Conservation (phyloP, 2,113 vertebrate genomes). For the Ahaetulla prasina region DNA sequence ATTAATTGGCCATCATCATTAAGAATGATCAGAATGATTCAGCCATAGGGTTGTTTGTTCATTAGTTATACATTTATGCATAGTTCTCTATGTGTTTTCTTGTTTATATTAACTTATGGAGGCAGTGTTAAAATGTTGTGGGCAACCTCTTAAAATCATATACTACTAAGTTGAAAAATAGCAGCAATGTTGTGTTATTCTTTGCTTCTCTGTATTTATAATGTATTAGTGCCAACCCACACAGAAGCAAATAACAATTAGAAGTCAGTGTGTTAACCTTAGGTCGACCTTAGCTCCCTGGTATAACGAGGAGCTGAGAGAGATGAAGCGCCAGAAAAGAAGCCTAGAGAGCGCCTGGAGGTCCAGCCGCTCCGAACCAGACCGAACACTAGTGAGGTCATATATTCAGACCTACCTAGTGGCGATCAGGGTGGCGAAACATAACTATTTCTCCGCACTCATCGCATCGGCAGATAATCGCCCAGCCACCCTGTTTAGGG, state of each 20-base stretch:
- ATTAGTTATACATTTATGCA: background rate
- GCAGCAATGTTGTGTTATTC: background rate
- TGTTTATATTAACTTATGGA: background rate
- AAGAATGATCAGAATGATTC: background rate
- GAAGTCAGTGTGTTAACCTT: accelerated
- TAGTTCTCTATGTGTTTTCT: background rate
- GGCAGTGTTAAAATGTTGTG: background rate
- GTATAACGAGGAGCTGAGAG: too few species aligned
- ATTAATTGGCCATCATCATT: background rate
- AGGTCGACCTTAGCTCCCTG: conserved; percentile 4
- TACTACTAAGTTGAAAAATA: background rate
- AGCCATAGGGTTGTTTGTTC: background rate
- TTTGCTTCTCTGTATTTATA: background rate
- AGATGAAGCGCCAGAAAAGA: too few species aligned
- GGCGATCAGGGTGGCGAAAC: too few species aligned
- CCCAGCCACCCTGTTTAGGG: too few species aligned
- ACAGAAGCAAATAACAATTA: background rate
- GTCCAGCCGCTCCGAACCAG: too few species aligned
- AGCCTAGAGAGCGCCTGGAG: too few species aligned
- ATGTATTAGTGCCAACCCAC: accelerated
- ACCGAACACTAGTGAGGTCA: too few species aligned
- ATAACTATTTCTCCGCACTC: too few species aligned
- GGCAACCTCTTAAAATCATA: background rate
- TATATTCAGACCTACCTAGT: too few species aligned
- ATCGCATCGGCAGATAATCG: too few species aligned